phyloP scores from a whole-genome alignment of 1,140 invertebrate species.

The Drosophila kurseongensis region DNA sequence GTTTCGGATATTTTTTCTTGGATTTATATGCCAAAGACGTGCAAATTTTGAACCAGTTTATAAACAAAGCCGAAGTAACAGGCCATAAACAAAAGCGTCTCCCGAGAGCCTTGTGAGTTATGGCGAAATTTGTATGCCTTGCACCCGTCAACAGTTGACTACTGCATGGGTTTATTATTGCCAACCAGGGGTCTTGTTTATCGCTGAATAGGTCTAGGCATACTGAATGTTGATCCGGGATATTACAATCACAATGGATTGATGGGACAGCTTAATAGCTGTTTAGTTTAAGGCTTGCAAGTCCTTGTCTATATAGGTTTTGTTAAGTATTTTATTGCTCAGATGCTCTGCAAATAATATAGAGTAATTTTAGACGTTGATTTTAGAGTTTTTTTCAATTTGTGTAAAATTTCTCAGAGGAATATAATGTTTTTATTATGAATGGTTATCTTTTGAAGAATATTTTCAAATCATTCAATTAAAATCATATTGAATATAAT shows the following conservation, averaged over 20 bases:
- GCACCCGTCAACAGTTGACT: slow-evolving; percentile 52
- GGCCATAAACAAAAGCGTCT: slow-evolving; percentile 52
- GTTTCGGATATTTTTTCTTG: slow-evolving; percentile 40
- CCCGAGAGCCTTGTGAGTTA: slow-evolving; percentile 43
- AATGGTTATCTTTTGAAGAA: too few relatives aligned
- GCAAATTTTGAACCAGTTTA: slow-evolving; percentile 80
- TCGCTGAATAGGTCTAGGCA: slow-evolving; percentile 20
- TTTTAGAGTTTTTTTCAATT: too few relatives aligned
- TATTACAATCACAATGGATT: not conserved
- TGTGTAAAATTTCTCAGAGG: too few relatives aligned
- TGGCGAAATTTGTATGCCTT: slow-evolving; percentile 77
- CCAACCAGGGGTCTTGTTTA: slow-evolving; percentile 24
- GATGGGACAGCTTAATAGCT: slow-evolving; percentile 1
- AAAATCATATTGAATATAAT: too few relatives aligned
- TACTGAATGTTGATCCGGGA: slow-evolving; percentile 30
- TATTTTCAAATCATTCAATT: too few relatives aligned
- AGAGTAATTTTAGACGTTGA: too few relatives aligned
- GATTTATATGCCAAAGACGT: slow-evolving; percentile 75
- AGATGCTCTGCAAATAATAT: not conserved
- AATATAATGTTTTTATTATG: too few relatives aligned
- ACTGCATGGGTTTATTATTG: slow-evolving; percentile 41
- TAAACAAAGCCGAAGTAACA: slow-evolving; percentile 69
- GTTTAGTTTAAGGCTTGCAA: not conserved
- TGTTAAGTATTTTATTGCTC: too few relatives aligned
- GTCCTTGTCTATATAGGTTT: not conserved